Evolutionary conservation across 2,113 vertebrate species (phyloP).

Genomic region (Oryctolagus cuniculus): mOryCun1.1 NC_091441.1:95131001-95131500

Average conservation of each 20-base stretch:
- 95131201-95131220: background rate
- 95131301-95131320: background rate
- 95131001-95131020: background rate
- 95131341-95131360: background rate
- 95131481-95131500: background rate
- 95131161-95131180: conserved; percentile 60
- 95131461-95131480: background rate
- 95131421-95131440: background rate
- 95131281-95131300: background rate
- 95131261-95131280: background rate
- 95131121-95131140: conserved; percentile 38
- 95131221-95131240: background rate
- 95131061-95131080: background rate
- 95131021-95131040: background rate
- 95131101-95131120: conserved; percentile 41
- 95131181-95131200: conserved; percentile 39
- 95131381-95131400: too few species aligned
- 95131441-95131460: background rate
- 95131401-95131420: background rate
- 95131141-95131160: conserved; percentile 60
- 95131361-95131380: background rate
- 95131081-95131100: background rate
- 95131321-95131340: background rate
- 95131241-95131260: background rate
- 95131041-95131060: background rate